Evolutionary conservation across 2,888 invertebrate species (phyloP).

Genomic region (Caenorhabditis macrosperma): DNA sequence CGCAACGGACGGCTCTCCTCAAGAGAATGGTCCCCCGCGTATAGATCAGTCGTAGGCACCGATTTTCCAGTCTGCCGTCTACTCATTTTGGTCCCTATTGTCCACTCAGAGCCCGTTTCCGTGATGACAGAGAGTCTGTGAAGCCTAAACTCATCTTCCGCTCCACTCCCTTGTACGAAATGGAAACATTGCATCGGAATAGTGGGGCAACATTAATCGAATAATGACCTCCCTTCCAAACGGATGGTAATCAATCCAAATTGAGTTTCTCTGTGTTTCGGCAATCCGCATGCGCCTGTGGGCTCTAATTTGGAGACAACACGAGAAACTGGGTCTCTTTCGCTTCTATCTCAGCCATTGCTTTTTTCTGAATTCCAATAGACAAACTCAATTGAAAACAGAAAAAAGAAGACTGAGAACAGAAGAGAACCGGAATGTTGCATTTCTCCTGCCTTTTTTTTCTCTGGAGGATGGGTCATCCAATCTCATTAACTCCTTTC

Average conservation of each 20-base stretch:
- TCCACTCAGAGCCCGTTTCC: slow-evolving; percentile 21
- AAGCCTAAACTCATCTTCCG: slow-evolving; percentile 1
- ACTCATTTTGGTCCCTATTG: not conserved
- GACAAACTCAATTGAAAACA: not conserved
- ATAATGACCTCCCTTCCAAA: slow-evolving; percentile 57
- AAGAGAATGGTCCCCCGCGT: slow-evolving; percentile 5
- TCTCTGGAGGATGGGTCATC: not conserved
- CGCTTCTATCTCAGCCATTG: not conserved
- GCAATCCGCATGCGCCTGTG: not conserved
- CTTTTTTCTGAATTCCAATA: not conserved
- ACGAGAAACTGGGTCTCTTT: not conserved
- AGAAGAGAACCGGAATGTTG: not conserved
- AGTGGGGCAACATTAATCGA: slow-evolving; percentile 52
- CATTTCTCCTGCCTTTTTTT: not conserved
- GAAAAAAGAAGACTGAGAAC: slow-evolving; percentile 6
- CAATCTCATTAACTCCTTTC: slow-evolving; percentile 1
- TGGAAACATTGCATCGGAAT: slow-evolving; percentile 28
- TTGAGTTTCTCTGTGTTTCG: slow-evolving; percentile 52
- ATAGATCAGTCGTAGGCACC: not conserved
- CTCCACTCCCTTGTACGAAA: slow-evolving; percentile 16
- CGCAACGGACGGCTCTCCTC: not conserved
- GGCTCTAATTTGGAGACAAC: slow-evolving; percentile 47
- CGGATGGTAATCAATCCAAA: slow-evolving; percentile 64
- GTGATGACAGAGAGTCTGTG: slow-evolving; percentile 8
- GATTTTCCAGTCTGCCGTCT: not conserved